Conservation (phyloP, 1,140 invertebrate genomes). For the Meteorus sp. region DNA sequence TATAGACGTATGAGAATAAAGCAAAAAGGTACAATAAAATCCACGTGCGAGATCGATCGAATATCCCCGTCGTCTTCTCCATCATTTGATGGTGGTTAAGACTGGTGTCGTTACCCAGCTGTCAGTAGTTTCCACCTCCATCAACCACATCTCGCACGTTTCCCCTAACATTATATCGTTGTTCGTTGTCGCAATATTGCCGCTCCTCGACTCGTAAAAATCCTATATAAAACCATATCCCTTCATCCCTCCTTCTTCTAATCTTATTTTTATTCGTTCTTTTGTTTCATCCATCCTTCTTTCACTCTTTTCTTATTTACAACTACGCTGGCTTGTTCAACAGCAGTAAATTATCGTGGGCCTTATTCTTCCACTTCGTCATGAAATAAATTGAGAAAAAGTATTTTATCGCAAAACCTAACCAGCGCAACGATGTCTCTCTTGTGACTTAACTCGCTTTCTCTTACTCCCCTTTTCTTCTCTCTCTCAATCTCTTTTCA, state of each 20-base stretch:
- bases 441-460: background rate
- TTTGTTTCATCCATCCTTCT: background rate
- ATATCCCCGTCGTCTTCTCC: background rate
- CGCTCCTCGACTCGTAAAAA: background rate
- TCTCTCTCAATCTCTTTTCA: background rate
- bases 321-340: too few species aligned
- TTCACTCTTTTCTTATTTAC: too few species aligned
- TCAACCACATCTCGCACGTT: background rate
- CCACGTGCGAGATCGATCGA: too few species aligned
- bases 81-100: too few species aligned
- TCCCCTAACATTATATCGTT: too few species aligned
- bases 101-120: background rate
- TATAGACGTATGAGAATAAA: too few species aligned
- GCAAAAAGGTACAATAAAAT: too few species aligned
- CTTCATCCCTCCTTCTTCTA: too few species aligned
- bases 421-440: constrained; percentile 14
- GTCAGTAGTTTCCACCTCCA: too few species aligned
- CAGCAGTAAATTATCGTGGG: background rate
- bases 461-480: background rate
- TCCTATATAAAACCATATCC: background rate
- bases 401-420: constrained; percentile 18
- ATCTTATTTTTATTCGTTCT: background rate
- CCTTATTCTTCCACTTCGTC: background rate
- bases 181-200: background rate
- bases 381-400: too few species aligned